Evolutionary conservation across 2,113 vertebrate species (phyloP), one percentile per base, ranked within the genome.

Genomic region (Aix galericulata): DNA sequence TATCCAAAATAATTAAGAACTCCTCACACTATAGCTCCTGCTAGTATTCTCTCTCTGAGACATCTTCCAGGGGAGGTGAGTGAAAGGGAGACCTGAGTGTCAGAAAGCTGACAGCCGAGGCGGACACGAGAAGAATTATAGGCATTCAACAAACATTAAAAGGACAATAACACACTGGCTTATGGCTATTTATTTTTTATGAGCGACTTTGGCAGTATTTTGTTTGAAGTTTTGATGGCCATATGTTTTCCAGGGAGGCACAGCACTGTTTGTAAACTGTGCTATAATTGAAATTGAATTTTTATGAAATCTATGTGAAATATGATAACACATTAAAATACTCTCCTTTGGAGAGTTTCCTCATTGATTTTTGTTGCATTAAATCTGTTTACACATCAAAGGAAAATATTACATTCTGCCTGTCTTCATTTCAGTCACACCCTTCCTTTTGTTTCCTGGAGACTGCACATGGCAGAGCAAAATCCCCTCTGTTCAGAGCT

Each of bases 251-350:
- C 95, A 87, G 78, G 89, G 94, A 96, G 95, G 76, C 95, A 62
- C 83, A 95, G 88, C 16, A 1, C 76, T 90, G 79, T 96, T 97
- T 96, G 95, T 94, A 96, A 97, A 97, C 92, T 89, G 82, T 59
- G 92, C 95, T 95, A 94, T 97, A 97, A 96, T 95, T 97, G 96
- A 97, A 97, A 97, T 95, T 95, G 97, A 97, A 88, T 96, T 96
- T 97, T 97, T 94, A 96, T 94, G 92, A 93, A 96, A 95, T 96
- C 95, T 72, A 88, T 79, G 89, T 97, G 96, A 97, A 96, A 95
- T 95, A 96, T 96, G 95, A 95, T 96, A 97, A 91, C 92, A 62
- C 93, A 97, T 95, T 95, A 97, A 97, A 97, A 96, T 83, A 75
- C 92, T 89, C 91, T 95, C 91, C 95, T 95, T 94, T 86, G 86